Conservation (phyloP, 2,113 vertebrate genomes). For the Euleptes europaea region DNA sequence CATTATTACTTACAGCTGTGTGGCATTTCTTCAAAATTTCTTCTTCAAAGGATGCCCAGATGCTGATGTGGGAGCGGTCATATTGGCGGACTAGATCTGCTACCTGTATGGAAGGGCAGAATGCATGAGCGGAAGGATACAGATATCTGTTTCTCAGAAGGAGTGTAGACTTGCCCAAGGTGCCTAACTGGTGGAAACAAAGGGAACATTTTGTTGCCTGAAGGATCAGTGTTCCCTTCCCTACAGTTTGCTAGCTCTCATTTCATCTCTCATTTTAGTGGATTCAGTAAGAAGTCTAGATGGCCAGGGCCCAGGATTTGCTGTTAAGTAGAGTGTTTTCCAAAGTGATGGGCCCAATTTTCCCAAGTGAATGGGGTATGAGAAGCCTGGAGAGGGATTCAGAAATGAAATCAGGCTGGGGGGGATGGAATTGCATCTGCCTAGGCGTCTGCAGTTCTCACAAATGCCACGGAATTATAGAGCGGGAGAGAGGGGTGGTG, state of each 20-base stretch:
- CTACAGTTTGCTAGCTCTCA: not conserved
- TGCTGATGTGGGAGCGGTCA: slow-evolving; percentile 76
- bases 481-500: not conserved
- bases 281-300: not conserved
- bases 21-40: slow-evolving; percentile 77
- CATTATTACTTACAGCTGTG: slow-evolving; percentile 64
- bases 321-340: not conserved
- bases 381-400: no score
- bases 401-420: not conserved
- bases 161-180: not conserved
- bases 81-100: slow-evolving; percentile 77
- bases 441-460: not conserved
- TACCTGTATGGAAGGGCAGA: slow-evolving; percentile 61
- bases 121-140: not conserved
- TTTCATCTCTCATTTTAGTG: not conserved
- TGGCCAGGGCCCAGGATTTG: not conserved
- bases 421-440: not conserved
- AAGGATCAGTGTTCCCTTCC: not conserved
- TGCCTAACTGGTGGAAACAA: no score
- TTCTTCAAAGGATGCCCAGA: slow-evolving; percentile 79
- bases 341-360: not conserved
- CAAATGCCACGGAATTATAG: not conserved
- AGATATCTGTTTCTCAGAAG: not conserved
- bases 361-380: not conserved
- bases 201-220: not conserved